Evolutionary conservation across 53 echinoderm and acorn worm genomes (phyloP), one percentile per base, ranked within the genome.

Genomic region (Echinarachnius parma): DNA sequence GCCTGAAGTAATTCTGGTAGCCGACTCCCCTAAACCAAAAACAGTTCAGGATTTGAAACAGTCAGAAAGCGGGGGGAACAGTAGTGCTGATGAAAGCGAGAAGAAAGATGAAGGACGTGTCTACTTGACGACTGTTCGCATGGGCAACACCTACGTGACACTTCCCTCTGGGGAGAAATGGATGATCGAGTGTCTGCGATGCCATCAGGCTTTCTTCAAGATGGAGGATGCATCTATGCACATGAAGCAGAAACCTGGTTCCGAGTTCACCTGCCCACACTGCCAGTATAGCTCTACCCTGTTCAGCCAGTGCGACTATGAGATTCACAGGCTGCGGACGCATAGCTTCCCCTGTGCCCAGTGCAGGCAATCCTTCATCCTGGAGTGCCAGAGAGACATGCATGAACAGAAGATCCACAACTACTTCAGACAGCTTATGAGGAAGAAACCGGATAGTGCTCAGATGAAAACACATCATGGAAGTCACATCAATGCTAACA

Each of bases 391-490:
- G 57, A 24, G 74, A 1, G 74, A 72, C 57, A 72, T 72, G 74
- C 74, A 72, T 18, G 74, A 72, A 42, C 74, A 56, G 42, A 72
- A 72, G 74, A 72, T 72, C 42, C 74, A 72, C 57, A 72, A 72
- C 44, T 72, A 72, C 57, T 37, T 44, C 39, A 35, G 74, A 9
- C 74, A 72, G 30, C 57, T 56, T 19, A 54, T 72, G 74, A 44
- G 46, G n/a, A 25, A 28, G 39, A 72, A 72, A 29, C 35, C 42
- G 0, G 11, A 26, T 37, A 9, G 1, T 33, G 49, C 57, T 4
- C 25, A 72, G 37, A 5, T 3, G 16, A 56, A 56, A 37, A 10
- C 25, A 1, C 2, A 2, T 26, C 21, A 18, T 18, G 55, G 57
- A 28, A 20, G 26, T 25, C 22, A 9, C 39, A 37, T 10, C 39